Evolutionary conservation across 2,113 vertebrate species (phyloP).

Genomic region (Hylia prasina): DNA sequence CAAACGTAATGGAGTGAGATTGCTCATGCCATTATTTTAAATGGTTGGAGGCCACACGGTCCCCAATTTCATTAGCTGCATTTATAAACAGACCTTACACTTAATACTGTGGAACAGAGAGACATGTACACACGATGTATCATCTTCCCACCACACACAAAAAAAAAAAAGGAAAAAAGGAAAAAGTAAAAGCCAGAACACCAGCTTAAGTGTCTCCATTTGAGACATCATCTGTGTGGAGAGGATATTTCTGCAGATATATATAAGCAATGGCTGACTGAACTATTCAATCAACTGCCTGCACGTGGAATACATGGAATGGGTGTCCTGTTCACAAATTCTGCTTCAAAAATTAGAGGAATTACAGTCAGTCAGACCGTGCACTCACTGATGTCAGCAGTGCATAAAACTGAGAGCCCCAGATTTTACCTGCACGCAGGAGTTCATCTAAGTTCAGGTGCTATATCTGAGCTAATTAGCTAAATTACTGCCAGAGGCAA

Average conservation of each 20-base stretch:
- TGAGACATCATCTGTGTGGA: background rate
- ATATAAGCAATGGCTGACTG: background rate
- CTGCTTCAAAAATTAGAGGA: background rate
- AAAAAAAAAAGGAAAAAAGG: background rate
- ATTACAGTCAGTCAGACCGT: background rate
- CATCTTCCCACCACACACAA: background rate
- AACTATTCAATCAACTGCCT: background rate
- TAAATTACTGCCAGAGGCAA: background rate
- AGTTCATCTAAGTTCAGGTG: background rate
- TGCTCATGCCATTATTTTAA: slow-evolving; percentile 62
- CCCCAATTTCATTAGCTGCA: slow-evolving; percentile 63
- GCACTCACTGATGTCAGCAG: background rate
- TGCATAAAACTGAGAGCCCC: background rate
- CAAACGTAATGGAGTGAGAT: slow-evolving; percentile 58
- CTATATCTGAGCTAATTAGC: background rate
- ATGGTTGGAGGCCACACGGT: slow-evolving; percentile 52
- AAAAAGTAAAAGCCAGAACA: background rate
- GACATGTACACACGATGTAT: background rate
- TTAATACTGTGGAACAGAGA: background rate
- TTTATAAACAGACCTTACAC: slow-evolving; percentile 44
- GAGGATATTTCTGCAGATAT: background rate
- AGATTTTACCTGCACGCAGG: background rate
- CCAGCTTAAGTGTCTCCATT: background rate
- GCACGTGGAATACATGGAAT: background rate
- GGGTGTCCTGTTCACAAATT: background rate